Percentiles rank a stretch among this genome's conserved stretches.
Evolutionary conservation across 1,140 invertebrate genomes (phyloP).

Genomic region (Ladona fulva): DNA sequence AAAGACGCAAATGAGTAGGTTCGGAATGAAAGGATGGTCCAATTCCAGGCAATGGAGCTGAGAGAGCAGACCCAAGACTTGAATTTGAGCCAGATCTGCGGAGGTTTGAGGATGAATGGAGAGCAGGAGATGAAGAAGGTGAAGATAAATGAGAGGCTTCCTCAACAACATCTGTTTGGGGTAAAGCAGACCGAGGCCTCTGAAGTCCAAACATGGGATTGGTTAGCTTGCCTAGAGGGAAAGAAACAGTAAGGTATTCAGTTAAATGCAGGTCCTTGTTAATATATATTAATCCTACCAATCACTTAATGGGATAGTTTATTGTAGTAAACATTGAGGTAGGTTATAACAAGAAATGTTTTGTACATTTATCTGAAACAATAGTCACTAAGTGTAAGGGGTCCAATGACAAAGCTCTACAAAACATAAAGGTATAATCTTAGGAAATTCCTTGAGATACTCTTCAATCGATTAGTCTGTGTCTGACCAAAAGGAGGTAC

Average conservation of each 20-base stretch:
- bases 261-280: neutral
- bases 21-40: constrained; percentile 30
- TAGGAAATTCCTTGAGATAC: no score
- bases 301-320: no score
- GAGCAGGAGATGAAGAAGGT: neutral
- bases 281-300: no score
- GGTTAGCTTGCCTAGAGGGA: constrained; percentile 46
- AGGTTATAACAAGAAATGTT: no score
- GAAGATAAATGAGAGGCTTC: neutral
- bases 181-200: neutral
- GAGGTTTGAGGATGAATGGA: constrained; percentile 13
- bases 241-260: constrained; percentile 20
- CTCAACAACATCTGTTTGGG: neutral
- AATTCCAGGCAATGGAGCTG: constrained; percentile 19
- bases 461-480: no score
- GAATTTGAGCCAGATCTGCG: constrained; percentile 31
- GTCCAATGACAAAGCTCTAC: no score
- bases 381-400: no score
- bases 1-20: constrained; percentile 65
- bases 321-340: no score
- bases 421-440: no score
- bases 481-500: no score
- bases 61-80: constrained; percentile 37
- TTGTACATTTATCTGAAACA: no score
- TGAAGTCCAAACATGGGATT: constrained; percentile 40